phyloP scores from a whole-genome alignment of 2,888 invertebrate species.

The Eilema caniola region DNA sequence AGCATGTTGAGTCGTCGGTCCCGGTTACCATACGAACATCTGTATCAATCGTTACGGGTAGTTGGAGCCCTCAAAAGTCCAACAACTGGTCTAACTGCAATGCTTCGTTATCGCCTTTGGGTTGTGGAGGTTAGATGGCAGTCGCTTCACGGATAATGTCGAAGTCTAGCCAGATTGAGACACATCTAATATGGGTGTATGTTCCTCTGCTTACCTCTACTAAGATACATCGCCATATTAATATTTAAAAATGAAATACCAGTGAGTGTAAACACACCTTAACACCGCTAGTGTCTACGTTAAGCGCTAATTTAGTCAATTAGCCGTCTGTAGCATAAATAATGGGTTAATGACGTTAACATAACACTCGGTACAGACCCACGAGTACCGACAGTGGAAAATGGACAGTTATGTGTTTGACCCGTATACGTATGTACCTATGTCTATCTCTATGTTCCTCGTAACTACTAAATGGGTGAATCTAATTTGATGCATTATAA shows the following conservation, averaged over 20 bases:
- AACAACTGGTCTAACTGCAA: no score
- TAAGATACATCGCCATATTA: neutral
- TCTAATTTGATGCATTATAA: neutral
- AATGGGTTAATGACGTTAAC: conserved; percentile 12
- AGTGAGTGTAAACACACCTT: conserved; percentile 4
- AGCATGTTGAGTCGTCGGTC: no score
- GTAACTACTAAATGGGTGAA: neutral
- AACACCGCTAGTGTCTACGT: conserved; percentile 2
- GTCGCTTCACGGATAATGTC: no score
- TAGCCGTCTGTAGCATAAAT: conserved; percentile 12
- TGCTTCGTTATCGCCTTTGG: no score
- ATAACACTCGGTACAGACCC: neutral
- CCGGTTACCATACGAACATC: no score
- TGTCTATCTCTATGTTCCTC: neutral
- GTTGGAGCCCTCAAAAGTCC: no score
- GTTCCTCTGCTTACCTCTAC: neutral
- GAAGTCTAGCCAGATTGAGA: no score
- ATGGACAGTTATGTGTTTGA: neutral
- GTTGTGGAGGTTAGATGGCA: no score
- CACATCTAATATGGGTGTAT: no score
- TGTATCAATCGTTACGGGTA: no score
- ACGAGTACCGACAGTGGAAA: neutral
- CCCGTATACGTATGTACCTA: neutral
- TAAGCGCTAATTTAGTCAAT: conserved; percentile 7
- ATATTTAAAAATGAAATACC: neutral